A percentile compares a stretch with the other conserved stretches of the same genome.
phyloP scores from a whole-genome alignment of 2,113 vertebrate genomes.

The Prionailurus viverrinus region DNA sequence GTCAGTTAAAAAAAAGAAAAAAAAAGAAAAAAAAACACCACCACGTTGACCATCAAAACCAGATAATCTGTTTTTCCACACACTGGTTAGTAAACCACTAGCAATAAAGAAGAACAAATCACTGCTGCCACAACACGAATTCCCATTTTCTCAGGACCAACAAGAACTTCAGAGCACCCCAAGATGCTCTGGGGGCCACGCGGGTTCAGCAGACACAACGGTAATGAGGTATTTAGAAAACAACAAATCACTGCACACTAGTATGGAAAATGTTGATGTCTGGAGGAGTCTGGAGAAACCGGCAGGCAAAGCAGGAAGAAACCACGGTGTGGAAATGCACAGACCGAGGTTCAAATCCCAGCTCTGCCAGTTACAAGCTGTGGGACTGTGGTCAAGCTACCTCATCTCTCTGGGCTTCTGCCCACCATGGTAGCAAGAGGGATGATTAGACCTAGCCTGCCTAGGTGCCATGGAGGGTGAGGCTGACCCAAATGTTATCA shows the following conservation, averaged over 20 bases:
- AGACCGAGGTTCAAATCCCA: background rate
- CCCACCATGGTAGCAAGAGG: background rate
- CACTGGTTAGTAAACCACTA: background rate
- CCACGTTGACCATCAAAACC: background rate
- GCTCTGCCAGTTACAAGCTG: background rate
- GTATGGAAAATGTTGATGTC: background rate
- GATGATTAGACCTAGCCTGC: fast-evolving
- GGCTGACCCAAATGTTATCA: background rate
- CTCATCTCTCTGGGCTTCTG: background rate
- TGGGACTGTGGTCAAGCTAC: background rate
- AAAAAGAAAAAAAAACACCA: too few relatives aligned
- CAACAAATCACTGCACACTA: background rate
- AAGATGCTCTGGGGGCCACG: background rate
- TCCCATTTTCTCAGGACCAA: background rate
- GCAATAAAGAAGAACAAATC: background rate
- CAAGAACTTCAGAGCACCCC: background rate
- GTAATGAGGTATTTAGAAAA: background rate
- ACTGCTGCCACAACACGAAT: background rate
- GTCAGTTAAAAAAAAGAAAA: background rate
- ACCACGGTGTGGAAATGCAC: background rate
- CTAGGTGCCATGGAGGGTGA: background rate
- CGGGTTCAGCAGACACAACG: background rate
- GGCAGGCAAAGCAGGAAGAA: background rate
- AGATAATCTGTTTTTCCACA: background rate
- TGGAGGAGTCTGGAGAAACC: background rate